Evolutionary conservation across 2,113 vertebrate genomes (phyloP), one percentile per base, ranked within the genome.

Genomic region (Nerophis ophidion): DNA sequence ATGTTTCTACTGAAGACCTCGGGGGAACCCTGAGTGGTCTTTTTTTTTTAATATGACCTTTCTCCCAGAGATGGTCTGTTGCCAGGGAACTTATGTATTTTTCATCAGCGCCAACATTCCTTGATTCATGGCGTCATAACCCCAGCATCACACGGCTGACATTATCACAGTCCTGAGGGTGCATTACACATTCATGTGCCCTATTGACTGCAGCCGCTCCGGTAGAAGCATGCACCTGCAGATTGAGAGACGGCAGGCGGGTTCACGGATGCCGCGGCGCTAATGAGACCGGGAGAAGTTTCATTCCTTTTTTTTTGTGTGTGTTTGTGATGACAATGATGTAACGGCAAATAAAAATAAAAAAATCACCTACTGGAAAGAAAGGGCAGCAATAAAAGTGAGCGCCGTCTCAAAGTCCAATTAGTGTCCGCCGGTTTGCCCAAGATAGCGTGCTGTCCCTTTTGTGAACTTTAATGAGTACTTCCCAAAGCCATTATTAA

Each of bases 121-220:
- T 66, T 70, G 64, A 84, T 84, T 75, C 72, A 85, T 84, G 64
- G 58, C 57, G 46, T 59, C 61, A 77, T 75, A 80, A 71, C 75
- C 59, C 51, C 0, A 48, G 65, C 81, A 74, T 84, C 73, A 81
- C 80, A 79, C 58, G 50, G 38, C 48, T 84, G 85, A 84, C 76
- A 75, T 72, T 84, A 82, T 84, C 73, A 55, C 67, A 48, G 70
- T 63, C 77, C 74, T 26, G 56, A 66, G 68, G 72, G 69, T 58
- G 55, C 66, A 85, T 88, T 83, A 84, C 67, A 76, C 71, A 70
- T 86, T 84, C 66, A 84, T 84, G 73, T 61, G 67, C 61, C 71
- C 71, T 79, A 71, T 83, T 77, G 74, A 84, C 80, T 85, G 69
- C 66, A 74, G 68, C 77, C 26, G 47, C 40, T 42, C 42, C 75